Conservation (phyloP, 2,797 vertebrate genomes). For the Glyptemys insculpta region DNA sequence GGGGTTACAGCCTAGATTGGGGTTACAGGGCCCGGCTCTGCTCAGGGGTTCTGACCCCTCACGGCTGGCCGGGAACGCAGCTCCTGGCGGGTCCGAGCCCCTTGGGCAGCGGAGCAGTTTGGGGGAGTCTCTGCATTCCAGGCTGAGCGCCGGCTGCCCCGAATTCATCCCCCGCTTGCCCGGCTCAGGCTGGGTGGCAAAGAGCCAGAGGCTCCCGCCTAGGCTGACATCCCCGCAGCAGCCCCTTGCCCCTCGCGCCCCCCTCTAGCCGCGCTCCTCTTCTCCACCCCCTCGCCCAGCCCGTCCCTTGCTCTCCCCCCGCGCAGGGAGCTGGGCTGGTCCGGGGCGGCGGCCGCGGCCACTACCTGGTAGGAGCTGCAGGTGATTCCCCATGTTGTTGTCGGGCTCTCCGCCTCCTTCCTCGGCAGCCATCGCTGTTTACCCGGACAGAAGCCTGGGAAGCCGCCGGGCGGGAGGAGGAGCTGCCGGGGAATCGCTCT, state of each 20-base stretch:
- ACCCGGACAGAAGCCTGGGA: slow-evolving; percentile 81
- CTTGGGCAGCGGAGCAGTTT: too few species aligned
- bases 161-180: too few species aligned
- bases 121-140: too few species aligned
- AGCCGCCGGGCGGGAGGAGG: background rate
- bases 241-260: background rate
- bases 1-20: too few species aligned
- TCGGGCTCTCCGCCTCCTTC: slow-evolving; percentile 87
- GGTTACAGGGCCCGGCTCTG: too few species aligned
- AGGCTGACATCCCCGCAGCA: too few species aligned
- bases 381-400: slow-evolving; percentile 95
- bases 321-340: background rate
- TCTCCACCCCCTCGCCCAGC: background rate
- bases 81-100: too few species aligned
- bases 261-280: background rate
- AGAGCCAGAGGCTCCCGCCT: too few species aligned
- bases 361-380: slow-evolving; percentile 92
- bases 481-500: background rate
- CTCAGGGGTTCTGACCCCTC: too few species aligned
- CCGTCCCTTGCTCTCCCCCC: background rate
- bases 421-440: slow-evolving; percentile 95
- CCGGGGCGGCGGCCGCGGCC: background rate
- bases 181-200: too few species aligned
- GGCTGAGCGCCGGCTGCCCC: too few species aligned
- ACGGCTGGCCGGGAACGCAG: too few species aligned